Base-by-base conservation (phyloP, 30 jellyfish, hydroid and myxozoan species). In the Chironex yamaguchii region DNA sequence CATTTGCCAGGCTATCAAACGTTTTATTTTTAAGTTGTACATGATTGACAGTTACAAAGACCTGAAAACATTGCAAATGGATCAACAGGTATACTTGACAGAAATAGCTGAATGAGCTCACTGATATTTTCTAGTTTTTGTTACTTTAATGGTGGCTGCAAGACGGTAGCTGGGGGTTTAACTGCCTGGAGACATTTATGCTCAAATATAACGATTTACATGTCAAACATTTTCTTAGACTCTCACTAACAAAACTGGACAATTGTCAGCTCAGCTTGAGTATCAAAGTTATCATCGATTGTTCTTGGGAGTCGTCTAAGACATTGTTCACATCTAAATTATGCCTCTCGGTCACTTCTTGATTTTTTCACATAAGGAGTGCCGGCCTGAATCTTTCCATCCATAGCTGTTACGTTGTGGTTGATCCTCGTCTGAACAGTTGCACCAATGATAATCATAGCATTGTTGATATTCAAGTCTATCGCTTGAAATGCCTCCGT, bases 401-500 rank as follows among this genome's bases (percentile, higher is more conserved):
- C 22, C 22, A 54, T 54, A n/a, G 71, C 71, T 6, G 22, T 54
- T 20, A 32, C 71, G 22, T 54, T 32, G 21, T 54, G 22, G 23
- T 54, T 54, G 71, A 54, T 54, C 71, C 71, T n/a, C n/a, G n/a
- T n/a, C n/a, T n/a, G n/a, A n/a, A n/a, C n/a, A n/a, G n/a, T n/a
- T n/a, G n/a, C n/a, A n/a, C n/a, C n/a, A n/a, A n/a, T n/a, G n/a
- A n/a, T n/a, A n/a, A n/a, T n/a, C n/a, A n/a, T n/a, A n/a, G 81
- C 81, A 31, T 67, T 64, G 36, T 31, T 31, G 28, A 67, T 33
- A n/a, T 67, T 67, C 66, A 67, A n/a, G 12, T 67, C 65, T 67
- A 31, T 64, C 13, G 81, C 2, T 32, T 67, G 81, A 28, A 67
- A n/a, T 65, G 79, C 79, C 25, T 65, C 81, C 66, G 81, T 32